Evolutionary conservation across 2,113 vertebrate genomes (phyloP).

Genomic region (Cynoglossus semilaevis): DNA sequence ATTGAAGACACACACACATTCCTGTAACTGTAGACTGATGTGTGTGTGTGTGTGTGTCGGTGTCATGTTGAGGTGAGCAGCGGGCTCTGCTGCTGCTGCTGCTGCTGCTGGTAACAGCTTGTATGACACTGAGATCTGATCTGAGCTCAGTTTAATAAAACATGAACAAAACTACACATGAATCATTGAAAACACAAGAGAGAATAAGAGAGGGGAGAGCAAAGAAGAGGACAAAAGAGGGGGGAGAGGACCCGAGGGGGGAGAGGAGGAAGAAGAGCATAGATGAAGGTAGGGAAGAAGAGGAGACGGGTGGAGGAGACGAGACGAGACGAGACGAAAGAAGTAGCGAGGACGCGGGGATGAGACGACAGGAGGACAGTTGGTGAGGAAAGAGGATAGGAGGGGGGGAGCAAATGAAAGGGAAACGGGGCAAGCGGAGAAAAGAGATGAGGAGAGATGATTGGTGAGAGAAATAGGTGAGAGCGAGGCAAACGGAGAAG

Average conservation of each 20-base stretch:
- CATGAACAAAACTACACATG: conserved; percentile 69
- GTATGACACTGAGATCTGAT: conserved; percentile 73
- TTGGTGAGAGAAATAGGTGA: too few relatives aligned
- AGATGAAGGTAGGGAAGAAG: not conserved
- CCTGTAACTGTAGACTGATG: conserved; percentile 75
- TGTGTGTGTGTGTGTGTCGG: conserved; percentile 48
- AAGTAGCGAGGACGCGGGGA: too few relatives aligned
- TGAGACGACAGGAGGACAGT: not conserved
- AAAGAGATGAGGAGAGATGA: too few relatives aligned
- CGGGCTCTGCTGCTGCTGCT: conserved; percentile 67
- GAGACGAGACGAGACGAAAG: too few relatives aligned
- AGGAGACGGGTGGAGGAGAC: too few relatives aligned
- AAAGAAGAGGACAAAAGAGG: conserved; percentile 1
- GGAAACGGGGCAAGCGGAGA: too few relatives aligned
- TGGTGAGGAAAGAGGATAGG: too few relatives aligned
- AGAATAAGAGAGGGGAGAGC: not conserved
- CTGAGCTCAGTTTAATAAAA: conserved; percentile 71
- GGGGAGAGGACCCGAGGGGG: not conserved
- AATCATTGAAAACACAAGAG: conserved; percentile 61
- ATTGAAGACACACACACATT: conserved; percentile 38
- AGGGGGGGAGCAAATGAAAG: too few relatives aligned
- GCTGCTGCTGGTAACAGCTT: conserved; percentile 76
- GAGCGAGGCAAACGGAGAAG: too few relatives aligned
- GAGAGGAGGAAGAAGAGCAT: not conserved
- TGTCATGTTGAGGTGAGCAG: conserved; percentile 78